Conservation (phyloP, 1,140 invertebrate species). For the Pantala flavescens region DNA sequence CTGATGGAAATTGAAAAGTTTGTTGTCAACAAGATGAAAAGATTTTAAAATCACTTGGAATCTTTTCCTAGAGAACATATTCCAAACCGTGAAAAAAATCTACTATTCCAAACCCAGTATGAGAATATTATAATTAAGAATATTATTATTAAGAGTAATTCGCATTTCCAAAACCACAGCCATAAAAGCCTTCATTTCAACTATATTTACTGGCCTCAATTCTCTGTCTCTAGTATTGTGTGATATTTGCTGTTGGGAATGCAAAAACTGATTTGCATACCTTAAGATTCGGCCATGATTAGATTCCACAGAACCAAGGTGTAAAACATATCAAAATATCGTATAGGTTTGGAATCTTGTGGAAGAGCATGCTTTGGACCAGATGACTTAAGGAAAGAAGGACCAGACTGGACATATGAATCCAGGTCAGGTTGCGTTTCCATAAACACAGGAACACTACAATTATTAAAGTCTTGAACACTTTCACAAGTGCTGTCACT, state of each 20-base stretch:
- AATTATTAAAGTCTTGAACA: no score
- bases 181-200: conserved; percentile 23
- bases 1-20: conserved; percentile 19
- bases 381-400: background rate
- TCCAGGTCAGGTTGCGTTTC: no score
- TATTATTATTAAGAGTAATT: conserved; percentile 24
- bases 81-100: conserved; percentile 28
- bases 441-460: no score
- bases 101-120: conserved; percentile 25
- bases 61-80: conserved; percentile 27
- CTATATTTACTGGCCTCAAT: background rate
- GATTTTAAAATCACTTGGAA: conserved; percentile 25
- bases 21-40: conserved; percentile 23
- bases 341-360: background rate
- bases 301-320: background rate
- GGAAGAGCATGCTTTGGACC: background rate
- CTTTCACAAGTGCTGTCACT: no score
- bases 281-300: background rate
- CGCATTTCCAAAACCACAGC: conserved; percentile 26
- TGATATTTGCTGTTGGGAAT: background rate
- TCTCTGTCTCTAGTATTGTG: background rate
- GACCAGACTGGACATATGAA: background rate
- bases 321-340: background rate
- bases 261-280: background rate
- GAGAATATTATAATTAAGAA: conserved; percentile 24